Percentiles rank a stretch among this genome's conserved stretches.
Conservation (phyloP, 2,113 vertebrate species). For the Beaufortia kweichowensis region DNA sequence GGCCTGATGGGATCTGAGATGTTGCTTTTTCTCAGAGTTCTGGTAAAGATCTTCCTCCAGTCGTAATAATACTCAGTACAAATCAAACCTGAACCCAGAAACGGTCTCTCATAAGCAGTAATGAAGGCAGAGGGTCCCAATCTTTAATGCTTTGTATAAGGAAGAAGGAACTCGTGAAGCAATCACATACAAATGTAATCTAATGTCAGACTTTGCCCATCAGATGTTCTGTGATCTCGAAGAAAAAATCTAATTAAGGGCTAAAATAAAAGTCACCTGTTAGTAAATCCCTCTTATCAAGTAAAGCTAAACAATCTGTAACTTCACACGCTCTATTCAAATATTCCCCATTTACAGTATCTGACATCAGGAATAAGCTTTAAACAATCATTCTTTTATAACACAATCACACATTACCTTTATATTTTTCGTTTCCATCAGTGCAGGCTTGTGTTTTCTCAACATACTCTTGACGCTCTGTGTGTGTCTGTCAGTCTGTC, state of each 20-base stretch:
- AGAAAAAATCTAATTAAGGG: too few relatives aligned
- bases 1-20: too few relatives aligned
- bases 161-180: too few relatives aligned
- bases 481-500: conserved; percentile 9
- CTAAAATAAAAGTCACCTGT: too few relatives aligned
- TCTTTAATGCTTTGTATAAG: too few relatives aligned
- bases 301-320: background rate
- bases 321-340: background rate
- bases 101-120: too few relatives aligned
- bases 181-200: background rate
- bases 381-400: too few relatives aligned
- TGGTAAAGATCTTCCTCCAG: too few relatives aligned
- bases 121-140: too few relatives aligned
- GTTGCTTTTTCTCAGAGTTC: too few relatives aligned
- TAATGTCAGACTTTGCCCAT: conserved; percentile 21
- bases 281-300: background rate
- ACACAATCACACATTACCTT: background rate
- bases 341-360: background rate
- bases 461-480: background rate
- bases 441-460: background rate
- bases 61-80: too few relatives aligned
- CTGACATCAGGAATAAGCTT: background rate
- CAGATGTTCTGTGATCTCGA: background rate
- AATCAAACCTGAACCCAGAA: too few relatives aligned
- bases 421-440: conserved; percentile 6